phyloP scores from a whole-genome alignment of 2,113 vertebrate genomes.

The Casuarius casuarius region DNA sequence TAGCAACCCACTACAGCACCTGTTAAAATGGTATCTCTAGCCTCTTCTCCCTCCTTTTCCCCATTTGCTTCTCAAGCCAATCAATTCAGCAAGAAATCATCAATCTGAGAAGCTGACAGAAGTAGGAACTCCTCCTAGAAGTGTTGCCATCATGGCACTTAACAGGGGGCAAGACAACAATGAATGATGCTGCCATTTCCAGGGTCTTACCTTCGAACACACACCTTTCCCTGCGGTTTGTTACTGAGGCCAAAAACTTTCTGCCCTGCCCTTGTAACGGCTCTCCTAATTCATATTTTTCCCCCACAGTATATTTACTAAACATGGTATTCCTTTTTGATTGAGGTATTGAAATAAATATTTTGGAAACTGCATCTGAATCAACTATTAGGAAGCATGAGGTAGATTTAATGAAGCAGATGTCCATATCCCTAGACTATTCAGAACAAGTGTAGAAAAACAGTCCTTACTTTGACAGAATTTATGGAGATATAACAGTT shows the following conservation, averaged over 20 bases:
- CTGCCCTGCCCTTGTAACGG: fast-evolving
- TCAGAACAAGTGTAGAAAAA: not conserved
- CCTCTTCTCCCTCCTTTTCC: not conserved
- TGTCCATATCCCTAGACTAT: not conserved
- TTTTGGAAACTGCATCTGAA: not conserved
- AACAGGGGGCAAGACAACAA: not conserved
- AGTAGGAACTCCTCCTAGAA: not conserved
- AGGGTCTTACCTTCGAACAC: not conserved
- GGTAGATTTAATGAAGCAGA: not conserved
- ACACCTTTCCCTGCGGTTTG: not conserved
- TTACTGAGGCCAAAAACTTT: not conserved
- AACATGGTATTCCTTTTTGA: not conserved
- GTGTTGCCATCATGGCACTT: not conserved
- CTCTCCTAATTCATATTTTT: not conserved
- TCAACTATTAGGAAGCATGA: not conserved
- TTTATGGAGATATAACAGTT: not conserved
- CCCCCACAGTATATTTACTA: not conserved
- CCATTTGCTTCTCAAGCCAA: not conserved
- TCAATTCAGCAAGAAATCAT: not conserved
- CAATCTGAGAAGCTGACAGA: not conserved
- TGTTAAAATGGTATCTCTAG: not conserved
- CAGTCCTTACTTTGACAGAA: not conserved
- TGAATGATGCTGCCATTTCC: not conserved
- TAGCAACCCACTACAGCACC: not conserved
- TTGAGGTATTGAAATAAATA: not conserved